These are phyloP conservation scores for Malurus elegans DNA, from an alignment of 2,113 vertebrate genomes.

Conservation along the genomic window DNA sequence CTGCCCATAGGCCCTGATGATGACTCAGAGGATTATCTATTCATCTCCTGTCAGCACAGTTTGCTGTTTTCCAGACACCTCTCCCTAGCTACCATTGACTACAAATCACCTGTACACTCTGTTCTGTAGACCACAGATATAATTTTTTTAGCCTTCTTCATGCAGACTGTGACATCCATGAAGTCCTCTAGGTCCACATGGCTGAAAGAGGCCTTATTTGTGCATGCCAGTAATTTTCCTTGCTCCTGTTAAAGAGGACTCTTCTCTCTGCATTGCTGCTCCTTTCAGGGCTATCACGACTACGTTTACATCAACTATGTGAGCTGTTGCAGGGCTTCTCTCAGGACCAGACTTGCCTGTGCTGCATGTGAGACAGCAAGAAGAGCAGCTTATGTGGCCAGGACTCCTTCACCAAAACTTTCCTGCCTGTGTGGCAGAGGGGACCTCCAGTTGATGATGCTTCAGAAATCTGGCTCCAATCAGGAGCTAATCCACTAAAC, in stretches of 20 bases:
- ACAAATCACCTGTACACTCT: not conserved
- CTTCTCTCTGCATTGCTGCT: not conserved
- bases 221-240: not conserved
- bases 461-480: not conserved
- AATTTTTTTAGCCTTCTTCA: not conserved
- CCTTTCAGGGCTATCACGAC: not conserved
- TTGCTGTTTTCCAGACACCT: not conserved
- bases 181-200: not conserved
- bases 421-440: not conserved
- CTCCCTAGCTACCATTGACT: not conserved
- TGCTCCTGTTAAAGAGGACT: not conserved
- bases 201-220: not conserved
- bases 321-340: not conserved
- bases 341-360: not conserved
- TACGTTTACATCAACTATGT: rapidly evolving
- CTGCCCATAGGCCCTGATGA: not conserved
- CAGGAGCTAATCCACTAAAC: not conserved
- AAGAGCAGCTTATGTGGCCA: not conserved
- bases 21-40: not conserved
- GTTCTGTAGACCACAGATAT: not conserved
- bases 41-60: not conserved
- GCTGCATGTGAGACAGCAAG: not conserved
- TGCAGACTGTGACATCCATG: not conserved
- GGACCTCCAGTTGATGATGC: not conserved
- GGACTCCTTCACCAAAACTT: not conserved